Percentiles rank a stretch among this genome's conserved stretches.
Evolutionary conservation across 2,113 vertebrate genomes (phyloP).

Genomic region (Cyanoliseus patagonus): DNA sequence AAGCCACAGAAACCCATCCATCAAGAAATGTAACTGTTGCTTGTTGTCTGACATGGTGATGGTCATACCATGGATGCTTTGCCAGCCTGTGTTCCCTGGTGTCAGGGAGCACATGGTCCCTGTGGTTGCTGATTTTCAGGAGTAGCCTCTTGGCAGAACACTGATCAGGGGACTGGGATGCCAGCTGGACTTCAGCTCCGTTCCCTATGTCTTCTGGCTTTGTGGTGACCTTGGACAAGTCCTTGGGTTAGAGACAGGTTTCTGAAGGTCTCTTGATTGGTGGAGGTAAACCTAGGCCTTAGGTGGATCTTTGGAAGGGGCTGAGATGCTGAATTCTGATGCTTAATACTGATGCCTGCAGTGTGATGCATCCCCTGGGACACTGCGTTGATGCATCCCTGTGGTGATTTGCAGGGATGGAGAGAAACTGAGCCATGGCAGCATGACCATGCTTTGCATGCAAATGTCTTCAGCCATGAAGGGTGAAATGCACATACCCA

Average conservation of each 20-base stretch:
- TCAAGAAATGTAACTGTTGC: neutral
- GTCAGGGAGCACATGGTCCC: neutral
- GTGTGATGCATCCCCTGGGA: neutral
- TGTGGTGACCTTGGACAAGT: neutral
- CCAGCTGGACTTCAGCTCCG: neutral
- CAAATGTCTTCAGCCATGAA: neutral
- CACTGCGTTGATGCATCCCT: neutral
- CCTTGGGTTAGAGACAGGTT: neutral
- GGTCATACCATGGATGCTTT: neutral
- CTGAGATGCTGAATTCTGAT: neutral
- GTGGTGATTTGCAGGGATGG: neutral
- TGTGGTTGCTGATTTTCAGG: neutral
- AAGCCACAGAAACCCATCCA: neutral
- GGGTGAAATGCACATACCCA: neutral
- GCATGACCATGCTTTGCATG: rapidly evolving
- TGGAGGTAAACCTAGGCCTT: neutral
- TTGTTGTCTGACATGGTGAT: neutral
- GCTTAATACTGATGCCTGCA: neutral
- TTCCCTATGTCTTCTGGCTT: neutral
- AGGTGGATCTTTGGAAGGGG: neutral
- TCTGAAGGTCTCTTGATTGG: neutral
- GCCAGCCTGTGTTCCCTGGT: neutral
- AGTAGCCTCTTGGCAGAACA: neutral
- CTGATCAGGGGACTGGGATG: neutral
- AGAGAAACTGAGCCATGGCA: neutral